These are phyloP conservation scores for Entelurus aequoreus DNA, from an alignment of 2,113 vertebrate species.

Conservation along the genomic window DNA sequence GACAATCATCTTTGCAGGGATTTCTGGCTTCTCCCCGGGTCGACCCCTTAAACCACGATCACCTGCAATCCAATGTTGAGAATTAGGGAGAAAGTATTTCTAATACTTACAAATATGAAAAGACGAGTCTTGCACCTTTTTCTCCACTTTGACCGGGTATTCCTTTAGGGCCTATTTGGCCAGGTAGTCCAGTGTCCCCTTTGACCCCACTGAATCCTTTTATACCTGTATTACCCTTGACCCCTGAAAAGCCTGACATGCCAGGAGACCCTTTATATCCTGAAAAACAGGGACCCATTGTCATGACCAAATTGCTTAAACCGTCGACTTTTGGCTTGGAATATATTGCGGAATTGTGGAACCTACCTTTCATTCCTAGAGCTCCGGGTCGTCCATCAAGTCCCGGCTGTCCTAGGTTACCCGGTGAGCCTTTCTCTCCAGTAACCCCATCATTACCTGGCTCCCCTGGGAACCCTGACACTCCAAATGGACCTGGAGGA, in stretches of 20 bases:
- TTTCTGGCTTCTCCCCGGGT: constrained; percentile 71
- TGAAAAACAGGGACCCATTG: constrained; percentile 47
- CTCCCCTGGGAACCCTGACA: constrained; percentile 79
- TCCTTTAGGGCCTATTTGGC: constrained; percentile 77
- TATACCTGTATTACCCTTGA: constrained; percentile 69
- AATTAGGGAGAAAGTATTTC: not conserved
- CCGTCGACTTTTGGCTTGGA: not conserved
- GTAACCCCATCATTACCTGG: constrained; percentile 68
- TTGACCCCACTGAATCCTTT: constrained; percentile 69
- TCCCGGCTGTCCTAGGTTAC: constrained; percentile 74
- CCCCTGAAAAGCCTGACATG: constrained; percentile 81
- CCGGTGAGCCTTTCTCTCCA: constrained; percentile 72
- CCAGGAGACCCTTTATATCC: constrained; percentile 81
- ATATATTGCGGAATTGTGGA: not conserved
- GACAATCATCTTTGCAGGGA: constrained; percentile 56
- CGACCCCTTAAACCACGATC: constrained; percentile 79
- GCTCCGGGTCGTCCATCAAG: constrained; percentile 72
- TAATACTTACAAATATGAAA: not conserved
- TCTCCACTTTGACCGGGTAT: constrained; percentile 64
- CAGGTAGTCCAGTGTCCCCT: constrained; percentile 72
- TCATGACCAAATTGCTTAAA: not conserved
- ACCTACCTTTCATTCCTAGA: constrained; percentile 82
- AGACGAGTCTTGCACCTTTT: constrained; percentile 76
- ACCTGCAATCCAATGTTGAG: constrained; percentile 63
- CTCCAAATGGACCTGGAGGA: constrained; percentile 74